These are phyloP conservation scores for Cyprinus carpio DNA, from an alignment of 2,113 vertebrate species.

Conservation along the genomic window DNA sequence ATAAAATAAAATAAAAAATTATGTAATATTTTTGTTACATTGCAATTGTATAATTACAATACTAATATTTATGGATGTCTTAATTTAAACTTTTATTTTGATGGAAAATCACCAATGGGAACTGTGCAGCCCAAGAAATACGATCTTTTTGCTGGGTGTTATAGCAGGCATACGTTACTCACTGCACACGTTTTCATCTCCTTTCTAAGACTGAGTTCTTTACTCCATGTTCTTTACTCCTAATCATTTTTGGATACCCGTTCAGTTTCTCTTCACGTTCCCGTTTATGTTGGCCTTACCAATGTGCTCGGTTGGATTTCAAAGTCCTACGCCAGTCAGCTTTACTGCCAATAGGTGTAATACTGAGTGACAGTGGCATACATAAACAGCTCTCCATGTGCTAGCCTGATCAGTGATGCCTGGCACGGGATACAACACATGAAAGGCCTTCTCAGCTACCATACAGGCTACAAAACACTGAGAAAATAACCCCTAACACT, in stretches of 20 bases:
- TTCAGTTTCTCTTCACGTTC: not conserved
- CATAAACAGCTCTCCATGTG: slow-evolving; percentile 36
- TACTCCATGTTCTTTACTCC: slow-evolving; percentile 16
- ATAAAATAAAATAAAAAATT: too few relatives aligned
- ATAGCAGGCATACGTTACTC: not conserved
- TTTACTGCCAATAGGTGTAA: slow-evolving; percentile 39
- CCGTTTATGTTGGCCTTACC: slow-evolving; percentile 35
- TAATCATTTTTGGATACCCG: not conserved
- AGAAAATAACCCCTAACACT: slow-evolving; percentile 11
- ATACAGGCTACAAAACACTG: slow-evolving; percentile 20
- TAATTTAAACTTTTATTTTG: not conserved
- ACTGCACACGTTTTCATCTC: not conserved
- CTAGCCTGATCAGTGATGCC: slow-evolving; percentile 27
- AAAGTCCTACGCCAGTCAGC: slow-evolving; percentile 21
- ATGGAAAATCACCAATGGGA: not conserved
- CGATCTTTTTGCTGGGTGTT: not conserved
- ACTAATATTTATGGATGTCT: too few relatives aligned
- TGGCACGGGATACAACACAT: slow-evolving; percentile 33
- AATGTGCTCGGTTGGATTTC: slow-evolving; percentile 14
- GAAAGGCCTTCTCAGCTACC: not conserved
- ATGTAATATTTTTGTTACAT: too few relatives aligned
- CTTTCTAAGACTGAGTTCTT: slow-evolving; percentile 8
- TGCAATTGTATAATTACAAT: not conserved
- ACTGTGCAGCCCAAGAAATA: not conserved
- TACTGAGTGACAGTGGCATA: slow-evolving; percentile 13